A percentile compares a stretch with the other conserved stretches of the same genome.
Evolutionary conservation across 2,797 vertebrate species (phyloP).

Genomic region (Chanos chanos): DNA sequence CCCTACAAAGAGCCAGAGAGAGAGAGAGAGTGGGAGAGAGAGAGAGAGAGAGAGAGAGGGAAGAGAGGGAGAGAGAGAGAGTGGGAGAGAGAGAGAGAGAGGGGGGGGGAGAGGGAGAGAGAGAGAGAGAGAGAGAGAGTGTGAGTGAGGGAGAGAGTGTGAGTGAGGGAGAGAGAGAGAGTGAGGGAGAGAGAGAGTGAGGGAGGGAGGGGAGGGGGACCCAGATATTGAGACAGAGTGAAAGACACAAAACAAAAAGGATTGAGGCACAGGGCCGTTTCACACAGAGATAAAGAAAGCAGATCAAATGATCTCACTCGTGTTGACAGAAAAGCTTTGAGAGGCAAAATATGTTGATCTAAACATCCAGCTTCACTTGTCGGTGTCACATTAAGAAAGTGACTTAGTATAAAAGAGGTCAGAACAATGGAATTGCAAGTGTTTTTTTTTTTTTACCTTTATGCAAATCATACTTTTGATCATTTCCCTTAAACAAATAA

Average conservation of each 20-base stretch:
- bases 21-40: conserved; percentile 36
- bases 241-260: conserved; percentile 32
- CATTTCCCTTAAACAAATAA: too few relatives aligned
- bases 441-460: too few relatives aligned
- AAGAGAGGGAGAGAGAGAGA: too few relatives aligned
- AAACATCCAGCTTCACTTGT: conserved; percentile 11
- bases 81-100: neutral
- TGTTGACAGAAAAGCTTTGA: conserved; percentile 55
- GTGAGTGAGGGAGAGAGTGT: too few relatives aligned
- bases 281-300: conserved; percentile 65
- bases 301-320: conserved; percentile 64
- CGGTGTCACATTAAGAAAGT: neutral
- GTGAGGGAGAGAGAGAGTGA: neutral
- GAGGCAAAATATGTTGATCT: conserved; percentile 40
- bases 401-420: neutral
- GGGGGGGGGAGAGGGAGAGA: neutral
- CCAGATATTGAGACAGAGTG: too few relatives aligned
- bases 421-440: too few relatives aligned
- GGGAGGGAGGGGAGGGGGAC: conserved; percentile 26
- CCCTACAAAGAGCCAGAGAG: conserved; percentile 66
- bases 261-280: conserved; percentile 63
- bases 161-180: conserved; percentile 58
- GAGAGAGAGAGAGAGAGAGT: too few relatives aligned
- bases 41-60: conserved; percentile 15
- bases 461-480: too few relatives aligned